Conservation (phyloP, 2,888 invertebrate genomes). For the Cremastinae sp. region DNA sequence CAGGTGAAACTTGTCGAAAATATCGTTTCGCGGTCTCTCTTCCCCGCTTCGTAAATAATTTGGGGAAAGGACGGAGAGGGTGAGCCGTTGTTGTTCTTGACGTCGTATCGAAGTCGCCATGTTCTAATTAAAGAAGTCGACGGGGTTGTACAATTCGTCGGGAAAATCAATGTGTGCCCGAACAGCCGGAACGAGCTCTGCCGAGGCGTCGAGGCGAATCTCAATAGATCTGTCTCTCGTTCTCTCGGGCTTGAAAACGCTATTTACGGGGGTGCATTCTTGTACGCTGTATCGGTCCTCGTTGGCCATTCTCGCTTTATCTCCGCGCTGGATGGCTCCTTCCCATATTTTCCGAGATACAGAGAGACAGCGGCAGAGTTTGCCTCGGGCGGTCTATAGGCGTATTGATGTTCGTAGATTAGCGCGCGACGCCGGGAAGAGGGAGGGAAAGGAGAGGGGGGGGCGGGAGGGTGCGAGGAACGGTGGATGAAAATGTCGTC, state of each 20-base stretch:
- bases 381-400: constrained; percentile 18
- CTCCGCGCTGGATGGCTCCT: background rate
- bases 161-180: constrained; percentile 77
- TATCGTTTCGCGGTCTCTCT: constrained; percentile 26
- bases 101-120: constrained; percentile 80
- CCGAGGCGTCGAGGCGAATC: constrained; percentile 3
- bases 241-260: background rate
- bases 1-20: no score
- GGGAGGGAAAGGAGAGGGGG: constrained; percentile 42
- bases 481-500: constrained; percentile 54
- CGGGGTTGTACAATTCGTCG: constrained; percentile 79
- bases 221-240: constrained; percentile 2
- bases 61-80: constrained; percentile 54
- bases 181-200: constrained; percentile 17
- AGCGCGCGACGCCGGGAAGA: constrained; percentile 11
- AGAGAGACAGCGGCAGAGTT: constrained; percentile 6
- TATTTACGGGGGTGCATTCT: background rate
- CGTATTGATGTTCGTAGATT: constrained; percentile 6
- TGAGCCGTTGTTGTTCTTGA: constrained; percentile 78
- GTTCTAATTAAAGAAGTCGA: constrained; percentile 79
- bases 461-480: constrained; percentile 39
- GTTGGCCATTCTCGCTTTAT: background rate
- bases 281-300: background rate
- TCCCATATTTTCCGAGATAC: background rate
- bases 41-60: no score